Conservation (phyloP, 2,113 vertebrate genomes). For the Dicrurus megarhynchus region DNA sequence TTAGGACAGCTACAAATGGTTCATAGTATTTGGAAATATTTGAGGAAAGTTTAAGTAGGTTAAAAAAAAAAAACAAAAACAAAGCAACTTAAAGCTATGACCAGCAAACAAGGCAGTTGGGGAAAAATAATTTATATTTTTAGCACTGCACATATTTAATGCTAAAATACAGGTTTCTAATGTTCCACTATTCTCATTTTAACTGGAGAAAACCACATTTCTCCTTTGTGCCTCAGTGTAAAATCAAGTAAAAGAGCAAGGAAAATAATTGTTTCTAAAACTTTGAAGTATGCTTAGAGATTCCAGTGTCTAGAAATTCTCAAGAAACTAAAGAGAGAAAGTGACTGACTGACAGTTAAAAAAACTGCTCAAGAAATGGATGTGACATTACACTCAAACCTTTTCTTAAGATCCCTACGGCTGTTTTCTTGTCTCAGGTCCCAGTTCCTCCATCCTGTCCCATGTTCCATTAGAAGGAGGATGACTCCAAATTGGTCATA, state of each 20-base stretch:
- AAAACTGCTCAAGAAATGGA: background rate
- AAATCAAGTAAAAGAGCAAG: background rate
- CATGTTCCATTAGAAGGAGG: background rate
- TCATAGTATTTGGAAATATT: background rate
- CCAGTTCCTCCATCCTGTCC: background rate
- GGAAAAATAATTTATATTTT: background rate
- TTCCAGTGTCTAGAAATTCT: background rate
- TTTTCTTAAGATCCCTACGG: background rate
- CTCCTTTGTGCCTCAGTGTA: background rate
- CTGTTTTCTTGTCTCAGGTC: background rate
- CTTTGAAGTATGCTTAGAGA: background rate
- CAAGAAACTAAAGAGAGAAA: background rate
- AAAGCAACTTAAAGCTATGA: background rate
- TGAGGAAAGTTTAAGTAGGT: conserved; percentile 19
- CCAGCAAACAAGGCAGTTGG: background rate
- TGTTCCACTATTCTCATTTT: background rate
- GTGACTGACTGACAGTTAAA: background rate
- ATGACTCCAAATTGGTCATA: background rate
- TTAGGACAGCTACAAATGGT: conserved; percentile 32
- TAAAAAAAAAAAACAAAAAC: background rate
- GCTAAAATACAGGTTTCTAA: background rate
- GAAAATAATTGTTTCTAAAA: background rate
- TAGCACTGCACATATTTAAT: background rate
- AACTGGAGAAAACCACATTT: background rate
- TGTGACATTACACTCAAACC: background rate